Conservation (phyloP, 1,140 invertebrate species). For the Drosophila santomea region DNA sequence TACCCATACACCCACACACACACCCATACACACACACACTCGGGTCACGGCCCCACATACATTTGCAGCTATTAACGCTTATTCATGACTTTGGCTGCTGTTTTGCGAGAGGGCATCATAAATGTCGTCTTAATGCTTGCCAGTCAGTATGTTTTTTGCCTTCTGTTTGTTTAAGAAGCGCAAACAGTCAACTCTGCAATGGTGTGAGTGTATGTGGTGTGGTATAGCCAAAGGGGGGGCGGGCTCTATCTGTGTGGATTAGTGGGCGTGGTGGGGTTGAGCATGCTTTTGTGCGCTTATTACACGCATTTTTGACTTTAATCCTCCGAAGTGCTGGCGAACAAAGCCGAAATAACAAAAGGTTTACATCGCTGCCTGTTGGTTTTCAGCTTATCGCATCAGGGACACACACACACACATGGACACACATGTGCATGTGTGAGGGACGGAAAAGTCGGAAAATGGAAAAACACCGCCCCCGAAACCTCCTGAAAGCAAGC, state of each 20-base stretch:
- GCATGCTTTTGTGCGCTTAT: slow-evolving; percentile 77
- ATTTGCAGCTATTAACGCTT: slow-evolving; percentile 60
- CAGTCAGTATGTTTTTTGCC: slow-evolving; percentile 47
- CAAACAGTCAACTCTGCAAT: slow-evolving; percentile 22
- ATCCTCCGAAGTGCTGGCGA: slow-evolving; percentile 75
- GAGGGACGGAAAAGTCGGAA: slow-evolving; percentile 32
- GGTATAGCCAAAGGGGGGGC: slow-evolving; percentile 8
- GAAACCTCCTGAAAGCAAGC: slow-evolving; percentile 26
- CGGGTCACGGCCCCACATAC: slow-evolving; percentile 3
- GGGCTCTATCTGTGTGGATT: slow-evolving; percentile 17
- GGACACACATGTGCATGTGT: slow-evolving; percentile 45
- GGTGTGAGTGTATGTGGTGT: neutral
- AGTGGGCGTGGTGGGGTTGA: slow-evolving; percentile 49
- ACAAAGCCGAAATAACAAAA: slow-evolving; percentile 81
- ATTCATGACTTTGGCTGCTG: slow-evolving; percentile 63
- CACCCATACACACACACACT: slow-evolving; percentile 9
- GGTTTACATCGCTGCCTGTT: slow-evolving; percentile 79
- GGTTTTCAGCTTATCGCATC: slow-evolving; percentile 75
- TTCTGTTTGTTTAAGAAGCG: slow-evolving; percentile 48
- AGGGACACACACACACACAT: slow-evolving; percentile 24
- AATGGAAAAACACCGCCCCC: slow-evolving; percentile 18
- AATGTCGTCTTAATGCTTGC: slow-evolving; percentile 71
- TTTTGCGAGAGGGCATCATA: slow-evolving; percentile 64
- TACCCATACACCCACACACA: slow-evolving; percentile 8
- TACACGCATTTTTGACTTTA: slow-evolving; percentile 84